These are phyloP conservation scores for Vespertilio murinus DNA, from an alignment of 2,797 vertebrate genomes.

Conservation along the genomic window DNA sequence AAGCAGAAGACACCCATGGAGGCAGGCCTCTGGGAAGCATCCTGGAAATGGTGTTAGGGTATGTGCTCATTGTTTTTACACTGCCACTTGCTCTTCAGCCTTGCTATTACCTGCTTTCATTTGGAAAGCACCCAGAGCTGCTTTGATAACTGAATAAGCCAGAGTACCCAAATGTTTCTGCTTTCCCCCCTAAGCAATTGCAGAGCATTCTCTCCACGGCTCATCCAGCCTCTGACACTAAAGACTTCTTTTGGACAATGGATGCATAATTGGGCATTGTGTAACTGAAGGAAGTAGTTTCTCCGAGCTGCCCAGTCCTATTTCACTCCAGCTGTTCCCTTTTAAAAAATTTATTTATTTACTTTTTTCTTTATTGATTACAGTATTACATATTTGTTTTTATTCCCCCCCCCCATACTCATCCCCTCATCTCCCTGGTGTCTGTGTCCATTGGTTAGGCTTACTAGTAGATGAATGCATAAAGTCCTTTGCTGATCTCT, in stretches of 20 bases:
- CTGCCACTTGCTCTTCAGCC: background rate
- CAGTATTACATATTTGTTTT: no score
- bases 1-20: background rate
- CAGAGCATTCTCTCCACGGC: background rate
- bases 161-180: background rate
- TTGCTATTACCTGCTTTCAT: slow-evolving; percentile 38
- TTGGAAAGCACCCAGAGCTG: slow-evolving; percentile 42
- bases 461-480: no score
- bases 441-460: no score
- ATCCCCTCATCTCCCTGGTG: no score
- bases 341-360: no score
- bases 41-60: background rate
- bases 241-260: background rate
- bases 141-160: slow-evolving; percentile 23
- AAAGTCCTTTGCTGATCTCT: no score
- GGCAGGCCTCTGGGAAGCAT: background rate
- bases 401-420: no score
- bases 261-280: background rate
- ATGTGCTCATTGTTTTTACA: slow-evolving; percentile 26
- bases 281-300: background rate
- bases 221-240: background rate
- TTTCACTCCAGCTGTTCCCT: slow-evolving; percentile 20
- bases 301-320: background rate
- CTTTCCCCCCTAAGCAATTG: background rate
- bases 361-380: no score